Base-by-base conservation (phyloP, 1,140 invertebrate genomes). In the Cecropterus lyciades region DNA sequence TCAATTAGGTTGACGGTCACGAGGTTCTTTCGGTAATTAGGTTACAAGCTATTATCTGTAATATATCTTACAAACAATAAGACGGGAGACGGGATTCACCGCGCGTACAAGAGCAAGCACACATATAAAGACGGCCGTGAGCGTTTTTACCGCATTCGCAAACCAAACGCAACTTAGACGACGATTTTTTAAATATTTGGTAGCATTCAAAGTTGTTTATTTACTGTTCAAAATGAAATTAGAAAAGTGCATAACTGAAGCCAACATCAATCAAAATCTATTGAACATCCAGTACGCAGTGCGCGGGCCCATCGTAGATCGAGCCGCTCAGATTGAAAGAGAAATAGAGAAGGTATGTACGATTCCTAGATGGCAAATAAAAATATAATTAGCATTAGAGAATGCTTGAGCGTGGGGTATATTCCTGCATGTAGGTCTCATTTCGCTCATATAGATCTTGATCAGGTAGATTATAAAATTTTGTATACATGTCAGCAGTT, bases 251-350 rank as follows among this genome's bases (percentile, higher is more conserved):
- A 16, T 98, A 8, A 96, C 94, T 24, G 79, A 97, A 67, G 95
- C 97, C 8, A 98, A 95, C 78, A 95, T 99, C 70, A 99, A 99
- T 92, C 96, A 97, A 13, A 94, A 96, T 80, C 94, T 99, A 16
- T 96, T 96, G 72, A 94, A 95, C 16, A 98, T 99, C 96, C 97
- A 99, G 87, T 99, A 99, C 73, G 94, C 94, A 0, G 94, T 95
- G 14, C 91, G 98, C 40, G 99, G 99, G 0, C 98, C 98, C 0
- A 94, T 99, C 9, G 96, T 99, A 2, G 96, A 97, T 33, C 90
- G 96, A 10, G 96, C 96, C 4, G 82, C 94, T 11, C 95, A 97
- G 91, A 95, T 97, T 63, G 96, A 97, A 82, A 95, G 95, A 74
- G 96, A 97, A 84, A 81, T 97, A 0, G 86, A 94, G 59, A 94